A percentile compares a stretch with the other conserved stretches of the same genome.
Conservation (phyloP, 2,888 invertebrate species). For the Drosophila testacea region DNA sequence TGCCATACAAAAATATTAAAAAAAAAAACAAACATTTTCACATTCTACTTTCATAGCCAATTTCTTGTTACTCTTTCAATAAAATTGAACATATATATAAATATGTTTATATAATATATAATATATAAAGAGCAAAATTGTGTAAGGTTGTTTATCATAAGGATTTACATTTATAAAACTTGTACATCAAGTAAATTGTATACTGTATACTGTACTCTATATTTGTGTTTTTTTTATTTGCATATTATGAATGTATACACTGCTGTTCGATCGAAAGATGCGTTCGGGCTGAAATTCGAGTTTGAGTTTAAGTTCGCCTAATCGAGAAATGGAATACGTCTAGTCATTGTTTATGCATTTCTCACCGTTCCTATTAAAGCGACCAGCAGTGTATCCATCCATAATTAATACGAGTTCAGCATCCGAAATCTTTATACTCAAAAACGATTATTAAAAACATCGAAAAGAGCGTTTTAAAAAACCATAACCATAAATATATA, state of each 20-base stretch:
- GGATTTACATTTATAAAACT: conserved; percentile 16
- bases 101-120: conserved; percentile 13
- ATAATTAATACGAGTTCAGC: background rate
- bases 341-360: background rate
- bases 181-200: conserved; percentile 13
- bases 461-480: background rate
- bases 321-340: background rate
- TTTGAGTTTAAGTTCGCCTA: background rate
- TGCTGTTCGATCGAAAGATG: background rate
- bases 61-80: conserved; percentile 13
- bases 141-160: conserved; percentile 17
- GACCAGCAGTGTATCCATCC: conserved; percentile 3
- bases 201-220: background rate
- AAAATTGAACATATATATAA: conserved; percentile 10
- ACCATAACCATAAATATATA: background rate
- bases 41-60: conserved; percentile 24
- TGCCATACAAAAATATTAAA: conserved; percentile 42
- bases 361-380: background rate
- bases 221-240: background rate
- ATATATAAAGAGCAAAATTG: conserved; percentile 25
- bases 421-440: background rate
- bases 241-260: background rate
- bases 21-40: conserved; percentile 27
- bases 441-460: conserved; percentile 1
- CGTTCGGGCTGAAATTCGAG: background rate